These are phyloP conservation scores for Leucophenga maculata DNA, from an alignment of 2,888 invertebrate species.

Conservation along the genomic window DNA sequence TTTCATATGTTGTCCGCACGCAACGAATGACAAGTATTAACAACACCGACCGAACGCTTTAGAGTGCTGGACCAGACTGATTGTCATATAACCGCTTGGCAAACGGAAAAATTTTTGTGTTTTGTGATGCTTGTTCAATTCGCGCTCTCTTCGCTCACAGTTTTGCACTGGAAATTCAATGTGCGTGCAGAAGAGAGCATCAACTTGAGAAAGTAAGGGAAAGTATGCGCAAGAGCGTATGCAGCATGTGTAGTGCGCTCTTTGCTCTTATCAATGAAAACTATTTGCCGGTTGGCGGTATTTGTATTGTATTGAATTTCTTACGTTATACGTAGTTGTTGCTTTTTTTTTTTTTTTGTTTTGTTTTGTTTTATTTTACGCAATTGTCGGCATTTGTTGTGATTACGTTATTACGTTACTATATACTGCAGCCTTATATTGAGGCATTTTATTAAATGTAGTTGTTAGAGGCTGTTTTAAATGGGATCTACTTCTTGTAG, in stretches of 20 bases:
- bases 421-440: too few relatives aligned
- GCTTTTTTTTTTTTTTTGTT: not conserved
- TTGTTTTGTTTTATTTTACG: not conserved
- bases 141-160: not conserved
- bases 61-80: too few relatives aligned
- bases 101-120: too few relatives aligned
- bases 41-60: too few relatives aligned
- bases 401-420: not conserved
- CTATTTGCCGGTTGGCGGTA: constrained; percentile 8
- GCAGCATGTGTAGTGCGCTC: not conserved
- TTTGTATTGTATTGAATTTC: not conserved
- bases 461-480: too few relatives aligned
- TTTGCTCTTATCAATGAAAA: constrained; percentile 19
- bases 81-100: too few relatives aligned
- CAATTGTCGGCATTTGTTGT: constrained; percentile 10
- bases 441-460: too few relatives aligned
- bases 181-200: too few relatives aligned
- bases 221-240: not conserved
- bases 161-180: too few relatives aligned
- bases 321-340: not conserved
- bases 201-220: not conserved
- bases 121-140: not conserved
- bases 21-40: too few relatives aligned
- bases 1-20: too few relatives aligned
- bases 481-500: too few relatives aligned